Conservation (phyloP, 2,113 vertebrate species). For the Melanerpes formicivorus region DNA sequence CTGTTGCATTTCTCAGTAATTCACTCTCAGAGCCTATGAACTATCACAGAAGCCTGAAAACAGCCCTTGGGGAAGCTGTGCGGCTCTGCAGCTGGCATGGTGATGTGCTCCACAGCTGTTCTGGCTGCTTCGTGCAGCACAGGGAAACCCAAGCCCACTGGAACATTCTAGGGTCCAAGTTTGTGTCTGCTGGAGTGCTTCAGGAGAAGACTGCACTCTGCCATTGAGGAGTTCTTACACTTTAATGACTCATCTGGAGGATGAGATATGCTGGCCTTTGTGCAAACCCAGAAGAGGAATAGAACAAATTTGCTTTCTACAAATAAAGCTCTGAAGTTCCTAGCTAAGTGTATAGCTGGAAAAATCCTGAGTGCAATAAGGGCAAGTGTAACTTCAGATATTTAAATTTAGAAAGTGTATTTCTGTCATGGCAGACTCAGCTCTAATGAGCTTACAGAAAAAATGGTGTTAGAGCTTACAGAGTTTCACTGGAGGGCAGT, state of each 20-base stretch:
- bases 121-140: background rate
- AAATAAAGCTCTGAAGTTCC: background rate
- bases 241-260: background rate
- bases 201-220: background rate
- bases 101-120: background rate
- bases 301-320: background rate
- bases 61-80: background rate
- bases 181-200: background rate
- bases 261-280: background rate
- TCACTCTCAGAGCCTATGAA: background rate
- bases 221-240: background rate
- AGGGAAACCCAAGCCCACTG: background rate
- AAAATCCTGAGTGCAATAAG: background rate
- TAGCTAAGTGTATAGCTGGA: background rate
- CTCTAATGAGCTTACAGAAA: background rate
- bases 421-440: background rate
- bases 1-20: background rate
- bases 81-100: background rate
- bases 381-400: background rate
- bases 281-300: background rate
- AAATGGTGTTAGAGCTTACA: background rate
- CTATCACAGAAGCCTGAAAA: background rate
- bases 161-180: background rate
- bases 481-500: background rate
- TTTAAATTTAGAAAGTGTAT: background rate